Evolutionary conservation across 1,140 invertebrate species (phyloP).

Genomic region (Potamilus streckersoni): DNA sequence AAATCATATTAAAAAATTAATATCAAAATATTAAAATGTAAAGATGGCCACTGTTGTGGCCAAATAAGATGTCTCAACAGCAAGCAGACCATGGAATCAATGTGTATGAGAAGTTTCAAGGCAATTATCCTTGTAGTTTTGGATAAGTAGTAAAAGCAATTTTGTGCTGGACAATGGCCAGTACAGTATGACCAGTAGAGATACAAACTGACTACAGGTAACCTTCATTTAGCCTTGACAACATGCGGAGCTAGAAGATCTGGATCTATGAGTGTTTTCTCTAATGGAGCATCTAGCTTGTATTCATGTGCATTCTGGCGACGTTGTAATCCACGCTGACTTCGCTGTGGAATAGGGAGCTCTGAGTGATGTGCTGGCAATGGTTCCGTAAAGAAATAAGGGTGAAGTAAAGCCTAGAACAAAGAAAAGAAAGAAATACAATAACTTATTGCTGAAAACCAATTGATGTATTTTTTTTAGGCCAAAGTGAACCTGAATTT

Average conservation of each 20-base stretch:
- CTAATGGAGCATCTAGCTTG: conserved; percentile 61
- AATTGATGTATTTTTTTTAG: not conserved
- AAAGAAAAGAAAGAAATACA: conserved; percentile 20
- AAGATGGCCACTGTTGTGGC: no score
- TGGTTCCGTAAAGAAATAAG: conserved; percentile 73
- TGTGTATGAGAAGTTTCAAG: no score
- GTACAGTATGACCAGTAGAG: no score
- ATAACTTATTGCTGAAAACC: not conserved
- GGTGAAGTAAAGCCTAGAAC: conserved; percentile 70
- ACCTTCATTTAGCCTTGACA: conserved; percentile 45
- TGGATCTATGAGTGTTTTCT: conserved; percentile 61
- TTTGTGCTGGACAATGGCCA: no score
- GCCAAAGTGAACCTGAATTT: no score
- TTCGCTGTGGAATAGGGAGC: conserved; percentile 68
- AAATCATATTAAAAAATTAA: no score
- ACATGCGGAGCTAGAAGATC: conserved; percentile 56
- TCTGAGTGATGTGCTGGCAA: conserved; percentile 70
- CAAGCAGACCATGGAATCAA: no score
- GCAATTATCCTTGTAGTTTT: no score
- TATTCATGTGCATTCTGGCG: conserved; percentile 64
- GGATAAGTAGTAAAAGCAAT: no score
- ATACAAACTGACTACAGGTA: no score
- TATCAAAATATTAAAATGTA: no score
- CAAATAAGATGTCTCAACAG: no score
- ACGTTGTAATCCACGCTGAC: conserved; percentile 53